Conservation (phyloP, 2,797 vertebrate species). For the Synanceia verrucosa region DNA sequence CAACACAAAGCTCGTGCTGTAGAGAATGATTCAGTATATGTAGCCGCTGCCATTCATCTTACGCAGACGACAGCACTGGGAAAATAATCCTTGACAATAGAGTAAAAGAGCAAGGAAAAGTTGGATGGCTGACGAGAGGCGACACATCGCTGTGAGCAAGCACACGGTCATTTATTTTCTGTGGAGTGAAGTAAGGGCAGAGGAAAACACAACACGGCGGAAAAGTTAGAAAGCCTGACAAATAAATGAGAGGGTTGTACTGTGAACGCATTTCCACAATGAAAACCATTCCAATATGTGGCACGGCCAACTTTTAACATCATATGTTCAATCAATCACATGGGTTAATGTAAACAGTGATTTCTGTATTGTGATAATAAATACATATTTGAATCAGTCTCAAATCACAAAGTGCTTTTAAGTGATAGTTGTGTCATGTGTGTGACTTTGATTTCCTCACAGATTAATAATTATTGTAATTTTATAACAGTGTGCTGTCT, state of each 20-base stretch:
- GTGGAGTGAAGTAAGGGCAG: slow-evolving; percentile 12
- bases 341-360: background rate
- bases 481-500: slow-evolving; percentile 4
- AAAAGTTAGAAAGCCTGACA: slow-evolving; percentile 12
- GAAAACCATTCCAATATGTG: background rate
- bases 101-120: slow-evolving; percentile 5
- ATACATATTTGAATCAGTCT: background rate
- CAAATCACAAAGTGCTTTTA: background rate
- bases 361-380: no score
- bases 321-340: background rate
- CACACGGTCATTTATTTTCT: slow-evolving; percentile 46
- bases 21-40: slow-evolving; percentile 26
- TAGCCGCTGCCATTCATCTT: slow-evolving; percentile 44
- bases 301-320: background rate
- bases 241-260: background rate
- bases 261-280: background rate
- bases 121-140: slow-evolving; percentile 21
- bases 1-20: slow-evolving; percentile 4
- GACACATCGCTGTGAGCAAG: slow-evolving; percentile 22
- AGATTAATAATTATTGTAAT: slow-evolving; percentile 45
- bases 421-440: background rate
- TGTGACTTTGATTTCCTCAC: slow-evolving; percentile 15
- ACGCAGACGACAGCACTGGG: background rate
- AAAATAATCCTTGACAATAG: slow-evolving; percentile 50
- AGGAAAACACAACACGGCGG: slow-evolving; percentile 8